A percentile compares a stretch with the other conserved stretches of the same genome.
Evolutionary conservation across 2,113 vertebrate species (phyloP).

Genomic region (Campylorhamphus procurvoides): DNA sequence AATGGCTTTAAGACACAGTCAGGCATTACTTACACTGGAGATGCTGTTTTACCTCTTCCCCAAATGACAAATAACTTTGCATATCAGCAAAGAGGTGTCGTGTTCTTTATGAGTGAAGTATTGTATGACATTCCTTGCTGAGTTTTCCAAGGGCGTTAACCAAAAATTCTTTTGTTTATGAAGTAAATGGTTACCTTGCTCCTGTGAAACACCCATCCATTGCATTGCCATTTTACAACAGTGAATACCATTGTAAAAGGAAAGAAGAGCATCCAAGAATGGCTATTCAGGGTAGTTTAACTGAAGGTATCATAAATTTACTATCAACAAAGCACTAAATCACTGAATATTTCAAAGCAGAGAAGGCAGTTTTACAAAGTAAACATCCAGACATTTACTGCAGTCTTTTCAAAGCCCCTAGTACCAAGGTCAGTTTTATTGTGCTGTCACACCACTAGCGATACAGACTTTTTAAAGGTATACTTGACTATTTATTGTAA

Average conservation of each 20-base stretch:
- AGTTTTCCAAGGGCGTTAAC: constrained; percentile 51
- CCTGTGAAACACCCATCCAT: background rate
- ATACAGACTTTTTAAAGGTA: background rate
- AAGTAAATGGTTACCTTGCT: background rate
- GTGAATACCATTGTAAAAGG: background rate
- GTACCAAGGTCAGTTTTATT: background rate
- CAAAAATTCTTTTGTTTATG: constrained; percentile 50
- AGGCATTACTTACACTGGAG: background rate
- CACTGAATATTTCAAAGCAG: background rate
- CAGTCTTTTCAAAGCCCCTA: background rate
- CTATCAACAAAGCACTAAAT: background rate
- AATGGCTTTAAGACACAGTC: background rate
- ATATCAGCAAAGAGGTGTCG: background rate
- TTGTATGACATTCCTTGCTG: background rate
- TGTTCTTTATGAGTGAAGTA: background rate
- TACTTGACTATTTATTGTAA: background rate
- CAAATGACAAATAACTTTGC: constrained; percentile 41
- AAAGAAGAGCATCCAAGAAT: background rate
- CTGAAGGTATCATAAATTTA: background rate
- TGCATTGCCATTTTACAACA: background rate
- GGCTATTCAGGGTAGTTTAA: background rate
- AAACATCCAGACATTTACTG: background rate
- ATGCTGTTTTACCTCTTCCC: background rate
- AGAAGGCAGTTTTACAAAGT: background rate
- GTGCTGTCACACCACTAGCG: background rate